Evolutionary conservation across 2,888 invertebrate species (phyloP), one percentile per base, ranked within the genome.

Genomic region (Lagria hirta): DNA sequence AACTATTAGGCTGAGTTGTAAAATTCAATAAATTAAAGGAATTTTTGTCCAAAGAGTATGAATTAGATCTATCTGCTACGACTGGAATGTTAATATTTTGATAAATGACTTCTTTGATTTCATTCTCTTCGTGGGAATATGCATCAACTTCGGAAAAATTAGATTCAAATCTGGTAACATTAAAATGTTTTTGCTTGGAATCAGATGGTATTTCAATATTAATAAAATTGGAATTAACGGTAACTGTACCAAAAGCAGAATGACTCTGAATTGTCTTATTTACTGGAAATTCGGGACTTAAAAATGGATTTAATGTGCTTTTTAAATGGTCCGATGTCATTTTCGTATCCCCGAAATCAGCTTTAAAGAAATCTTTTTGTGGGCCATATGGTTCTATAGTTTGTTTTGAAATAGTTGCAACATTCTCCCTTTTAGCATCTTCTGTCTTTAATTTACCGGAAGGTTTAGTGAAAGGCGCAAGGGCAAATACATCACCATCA

Each of bases 401-500:
- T 13, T 10, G 12, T 18, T 18, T n/a, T n/a, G 5, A 18, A 18
- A 5, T 18, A n/a, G n/a, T 18, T 18, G 20, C 20, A 18, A 18
- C 4, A 11, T 12, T 3, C 6, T 41, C 46, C 37, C 11, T 15
- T 7, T 15, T 42, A 41, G 18, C n/a, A 42, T 22, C 10, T 33
- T 49, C n/a, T n/a, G n/a, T n/a, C n/a, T n/a, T n/a, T n/a, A n/a
- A 7, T 47, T 53, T 21, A 22, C n/a, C n/a, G n/a, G n/a, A n/a
- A n/a, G n/a, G 51, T 27, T 69, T 71, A 1, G 69, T 71, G 53
- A 86, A 86, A 1, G 86, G 86, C 0, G 85, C 85, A 68, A 81
- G 68, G 1, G 84, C 83, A 64, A 86, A 86, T 0, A 86, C 83
- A 58, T 86, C 85, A 8, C 72, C 70, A 1, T 75, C 50, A 30